These are phyloP conservation scores for Ictalurus punctatus DNA, from an alignment of 2,113 vertebrate genomes.

Conservation along the genomic window DNA sequence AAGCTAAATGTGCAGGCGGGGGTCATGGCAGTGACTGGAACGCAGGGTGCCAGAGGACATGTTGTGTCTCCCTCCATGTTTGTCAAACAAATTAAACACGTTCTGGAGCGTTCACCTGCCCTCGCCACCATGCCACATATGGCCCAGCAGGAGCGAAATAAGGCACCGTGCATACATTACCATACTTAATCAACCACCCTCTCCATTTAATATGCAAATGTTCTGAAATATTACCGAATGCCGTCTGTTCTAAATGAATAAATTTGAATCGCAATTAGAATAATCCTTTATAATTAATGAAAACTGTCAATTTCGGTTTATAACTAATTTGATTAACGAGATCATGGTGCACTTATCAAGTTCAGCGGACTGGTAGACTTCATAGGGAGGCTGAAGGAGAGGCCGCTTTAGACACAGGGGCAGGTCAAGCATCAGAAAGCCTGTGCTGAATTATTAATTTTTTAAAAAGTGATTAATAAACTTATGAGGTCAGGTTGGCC, in stretches of 20 bases:
- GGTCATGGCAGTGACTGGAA: constrained; percentile 47
- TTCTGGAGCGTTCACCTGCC: constrained; percentile 94
- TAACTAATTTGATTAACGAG: constrained; percentile 99
- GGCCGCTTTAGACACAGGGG: constrained; percentile 50
- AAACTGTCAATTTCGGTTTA: constrained; percentile 99
- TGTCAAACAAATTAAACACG: constrained; percentile 97
- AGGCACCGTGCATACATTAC: constrained; percentile 98
- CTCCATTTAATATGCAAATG: constrained; percentile 99
- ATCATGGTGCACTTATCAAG: constrained; percentile 85
- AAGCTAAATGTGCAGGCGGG: constrained; percentile 42
- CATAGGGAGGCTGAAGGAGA: neutral
- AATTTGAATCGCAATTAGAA: constrained; percentile 99
- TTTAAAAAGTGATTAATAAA: constrained; percentile 91
- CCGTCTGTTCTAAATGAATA: constrained; percentile 99
- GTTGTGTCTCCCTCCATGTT: constrained; percentile 81
- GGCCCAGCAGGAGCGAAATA: constrained; percentile 96
- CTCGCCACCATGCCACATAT: constrained; percentile 92
- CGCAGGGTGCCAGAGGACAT: constrained; percentile 74
- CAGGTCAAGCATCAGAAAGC: constrained; percentile 72
- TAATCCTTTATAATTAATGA: constrained; percentile 99
- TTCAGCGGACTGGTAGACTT: constrained; percentile 62
- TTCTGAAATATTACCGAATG: constrained; percentile 99
- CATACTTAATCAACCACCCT: constrained; percentile 98
- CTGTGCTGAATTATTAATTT: constrained; percentile 97
- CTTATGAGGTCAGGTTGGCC: constrained; percentile 79